Percentiles rank a stretch among this genome's conserved stretches.
These are phyloP conservation scores for Ammodytes marinus DNA, from an alignment of 2,113 vertebrate genomes.

Conservation along the genomic window DNA sequence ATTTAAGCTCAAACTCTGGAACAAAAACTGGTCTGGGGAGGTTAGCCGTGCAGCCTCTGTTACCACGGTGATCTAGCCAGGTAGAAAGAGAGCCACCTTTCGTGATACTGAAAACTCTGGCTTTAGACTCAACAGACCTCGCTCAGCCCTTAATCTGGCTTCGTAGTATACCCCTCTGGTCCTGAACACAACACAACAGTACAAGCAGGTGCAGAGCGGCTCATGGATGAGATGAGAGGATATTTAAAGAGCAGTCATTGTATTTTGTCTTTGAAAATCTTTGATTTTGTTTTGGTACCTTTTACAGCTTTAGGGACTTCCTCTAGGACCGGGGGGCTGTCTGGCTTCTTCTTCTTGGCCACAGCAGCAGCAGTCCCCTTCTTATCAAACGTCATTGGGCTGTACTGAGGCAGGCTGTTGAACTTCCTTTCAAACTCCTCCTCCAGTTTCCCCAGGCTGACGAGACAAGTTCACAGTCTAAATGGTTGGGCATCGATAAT, in stretches of 20 bases:
- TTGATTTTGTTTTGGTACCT: conserved; percentile 64
- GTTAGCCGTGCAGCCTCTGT: too few species aligned
- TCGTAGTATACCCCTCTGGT: not conserved
- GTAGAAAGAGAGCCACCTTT: too few species aligned
- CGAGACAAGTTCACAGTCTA: conserved; percentile 22
- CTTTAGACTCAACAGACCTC: too few species aligned
- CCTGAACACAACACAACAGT: conserved; percentile 25
- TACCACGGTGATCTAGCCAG: too few species aligned
- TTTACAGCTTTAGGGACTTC: conserved; percentile 89
- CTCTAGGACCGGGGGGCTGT: conserved; percentile 78
- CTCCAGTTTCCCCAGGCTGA: conserved; percentile 94
- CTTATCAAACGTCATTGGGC: conserved; percentile 96
- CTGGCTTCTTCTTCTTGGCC: conserved; percentile 92
- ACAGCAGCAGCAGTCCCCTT: conserved; percentile 88
- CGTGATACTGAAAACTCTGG: too few species aligned
- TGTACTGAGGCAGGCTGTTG: conserved; percentile 98
- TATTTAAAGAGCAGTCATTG: conserved; percentile 3
- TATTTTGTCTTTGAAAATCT: not conserved
- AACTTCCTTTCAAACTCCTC: conserved; percentile 99
- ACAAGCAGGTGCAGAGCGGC: conserved; percentile 36
- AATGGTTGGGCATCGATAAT: not conserved
- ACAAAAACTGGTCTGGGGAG: too few species aligned
- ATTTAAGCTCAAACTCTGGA: too few species aligned
- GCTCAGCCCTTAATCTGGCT: too few species aligned
- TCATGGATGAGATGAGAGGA: conserved; percentile 52